A percentile compares a stretch with the other conserved stretches of the same genome.
Conservation (phyloP, 2,888 invertebrate species). For the Dasypolia templi region DNA sequence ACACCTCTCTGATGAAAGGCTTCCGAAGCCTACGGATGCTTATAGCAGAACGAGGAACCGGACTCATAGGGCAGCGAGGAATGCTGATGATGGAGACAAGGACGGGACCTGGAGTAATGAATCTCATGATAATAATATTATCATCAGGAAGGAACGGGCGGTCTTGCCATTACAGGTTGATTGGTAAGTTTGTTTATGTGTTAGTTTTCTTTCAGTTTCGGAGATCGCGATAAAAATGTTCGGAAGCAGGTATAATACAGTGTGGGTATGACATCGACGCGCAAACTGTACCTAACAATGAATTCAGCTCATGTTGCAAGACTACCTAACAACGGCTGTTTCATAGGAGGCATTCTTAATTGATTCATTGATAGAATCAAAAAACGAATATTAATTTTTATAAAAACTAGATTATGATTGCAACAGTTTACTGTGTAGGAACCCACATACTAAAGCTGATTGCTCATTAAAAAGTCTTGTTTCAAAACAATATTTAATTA, state of each 20-base stretch:
- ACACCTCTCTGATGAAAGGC: constrained; percentile 84
- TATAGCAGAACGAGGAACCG: constrained; percentile 72
- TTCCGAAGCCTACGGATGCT: constrained; percentile 67
- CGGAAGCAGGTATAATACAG: background rate
- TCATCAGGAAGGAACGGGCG: constrained; percentile 78
- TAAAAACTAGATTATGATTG: background rate
- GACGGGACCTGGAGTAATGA: constrained; percentile 47
- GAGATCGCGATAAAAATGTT: background rate
- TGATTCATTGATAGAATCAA: background rate
- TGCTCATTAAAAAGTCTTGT: background rate
- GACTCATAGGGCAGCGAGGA: background rate
- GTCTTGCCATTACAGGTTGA: constrained; percentile 88
- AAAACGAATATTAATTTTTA: background rate
- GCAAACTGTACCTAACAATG: background rate
- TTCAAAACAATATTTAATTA: background rate
- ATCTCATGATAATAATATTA: constrained; percentile 70
- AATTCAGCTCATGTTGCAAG: background rate
- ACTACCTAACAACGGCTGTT: background rate
- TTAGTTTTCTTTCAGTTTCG: background rate
- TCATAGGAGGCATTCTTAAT: background rate
- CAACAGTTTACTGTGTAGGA: background rate
- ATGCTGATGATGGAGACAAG: constrained; percentile 38
- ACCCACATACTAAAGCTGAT: background rate
- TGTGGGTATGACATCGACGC: background rate
- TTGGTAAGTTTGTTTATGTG: constrained; percentile 84